These are phyloP conservation scores for Athalia rosae DNA, from an alignment of 2,888 invertebrate genomes.

Conservation along the genomic window DNA sequence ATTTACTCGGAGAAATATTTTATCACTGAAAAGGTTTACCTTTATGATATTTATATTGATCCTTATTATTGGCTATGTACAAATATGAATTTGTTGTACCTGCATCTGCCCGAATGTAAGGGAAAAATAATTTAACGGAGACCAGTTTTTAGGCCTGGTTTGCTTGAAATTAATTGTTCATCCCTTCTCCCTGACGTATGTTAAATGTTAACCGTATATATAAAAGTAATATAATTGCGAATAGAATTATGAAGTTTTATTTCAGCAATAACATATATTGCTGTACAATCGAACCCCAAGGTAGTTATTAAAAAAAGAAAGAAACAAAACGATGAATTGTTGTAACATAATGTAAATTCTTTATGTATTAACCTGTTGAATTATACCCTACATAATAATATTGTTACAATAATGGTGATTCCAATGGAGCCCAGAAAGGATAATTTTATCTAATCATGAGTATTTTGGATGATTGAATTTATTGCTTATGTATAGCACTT, in stretches of 20 bases:
- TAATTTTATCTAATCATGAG: conserved; percentile 14
- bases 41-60: too few relatives aligned
- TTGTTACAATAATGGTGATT: conserved; percentile 32
- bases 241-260: not conserved
- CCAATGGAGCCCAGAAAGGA: conserved; percentile 23
- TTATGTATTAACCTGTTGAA: conserved; percentile 35
- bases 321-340: conserved; percentile 11
- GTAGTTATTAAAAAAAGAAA: not conserved
- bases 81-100: too few relatives aligned
- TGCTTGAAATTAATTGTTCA: too few relatives aligned
- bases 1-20: too few relatives aligned
- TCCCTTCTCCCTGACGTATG: too few relatives aligned
- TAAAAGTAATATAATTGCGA: too few relatives aligned
- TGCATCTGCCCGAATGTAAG: too few relatives aligned
- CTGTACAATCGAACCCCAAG: not conserved
- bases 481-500: conserved; percentile 55
- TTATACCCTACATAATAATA: conserved; percentile 26
- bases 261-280: not conserved
- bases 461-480: conserved; percentile 45
- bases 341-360: conserved; percentile 46
- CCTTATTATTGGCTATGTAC: too few relatives aligned
- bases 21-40: too few relatives aligned
- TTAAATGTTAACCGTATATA: too few relatives aligned
- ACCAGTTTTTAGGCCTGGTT: too few relatives aligned
- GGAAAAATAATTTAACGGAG: too few relatives aligned